A percentile compares a stretch with the other conserved stretches of the same genome.
Evolutionary conservation across 2,113 vertebrate species (phyloP).

Genomic region (Phaethon lepturus): DNA sequence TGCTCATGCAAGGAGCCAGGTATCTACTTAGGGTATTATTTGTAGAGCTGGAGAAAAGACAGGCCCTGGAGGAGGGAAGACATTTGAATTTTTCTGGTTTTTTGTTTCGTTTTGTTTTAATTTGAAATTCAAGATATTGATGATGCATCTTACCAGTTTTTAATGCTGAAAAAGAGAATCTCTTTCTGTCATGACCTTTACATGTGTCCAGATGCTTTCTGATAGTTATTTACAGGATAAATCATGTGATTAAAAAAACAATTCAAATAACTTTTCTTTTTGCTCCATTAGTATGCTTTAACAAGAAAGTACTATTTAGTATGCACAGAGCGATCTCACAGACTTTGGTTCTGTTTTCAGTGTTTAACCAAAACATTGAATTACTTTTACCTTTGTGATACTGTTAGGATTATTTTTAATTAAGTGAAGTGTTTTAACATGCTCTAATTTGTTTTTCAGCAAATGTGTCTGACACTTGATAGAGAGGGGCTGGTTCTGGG

Average conservation of each 20-base stretch:
- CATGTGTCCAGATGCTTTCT: neutral
- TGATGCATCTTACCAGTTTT: neutral
- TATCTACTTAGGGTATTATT: neutral
- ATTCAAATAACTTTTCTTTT: neutral
- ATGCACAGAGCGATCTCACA: neutral
- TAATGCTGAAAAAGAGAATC: neutral
- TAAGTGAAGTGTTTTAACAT: constrained; percentile 30
- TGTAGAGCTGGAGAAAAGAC: neutral
- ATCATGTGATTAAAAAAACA: neutral
- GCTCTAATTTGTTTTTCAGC: constrained; percentile 19
- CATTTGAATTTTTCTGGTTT: neutral
- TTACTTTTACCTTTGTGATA: constrained; percentile 42
- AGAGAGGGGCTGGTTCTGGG: neutral
- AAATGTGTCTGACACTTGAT: neutral
- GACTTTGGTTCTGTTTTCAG: neutral
- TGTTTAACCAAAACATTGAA: constrained; percentile 32
- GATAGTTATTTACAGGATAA: neutral
- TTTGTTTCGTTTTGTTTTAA: neutral
- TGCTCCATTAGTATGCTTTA: neutral
- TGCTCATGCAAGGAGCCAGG: neutral
- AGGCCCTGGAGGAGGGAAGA: neutral
- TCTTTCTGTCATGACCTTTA: neutral
- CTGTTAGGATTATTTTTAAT: constrained; percentile 44
- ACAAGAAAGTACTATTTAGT: neutral
- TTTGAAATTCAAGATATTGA: neutral